These are phyloP conservation scores for Metalampra italica DNA, from an alignment of 2,888 invertebrate genomes.

Conservation along the genomic window DNA sequence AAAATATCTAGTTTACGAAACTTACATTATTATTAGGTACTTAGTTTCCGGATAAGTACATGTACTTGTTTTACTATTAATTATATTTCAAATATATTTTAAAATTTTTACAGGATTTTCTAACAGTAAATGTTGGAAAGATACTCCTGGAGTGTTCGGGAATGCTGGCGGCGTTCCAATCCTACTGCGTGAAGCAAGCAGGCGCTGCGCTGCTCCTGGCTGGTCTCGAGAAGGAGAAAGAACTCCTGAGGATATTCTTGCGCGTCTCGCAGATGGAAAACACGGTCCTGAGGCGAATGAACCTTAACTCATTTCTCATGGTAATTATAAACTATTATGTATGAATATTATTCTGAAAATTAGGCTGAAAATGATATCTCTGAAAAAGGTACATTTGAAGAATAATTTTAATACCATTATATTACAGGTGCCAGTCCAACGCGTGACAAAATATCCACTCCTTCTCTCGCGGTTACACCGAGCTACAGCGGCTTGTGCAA, in stretches of 20 bases:
- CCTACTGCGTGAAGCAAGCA: slow-evolving; percentile 96
- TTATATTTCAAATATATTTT: too few species aligned
- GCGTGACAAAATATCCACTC: slow-evolving; percentile 97
- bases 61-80: too few species aligned
- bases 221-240: slow-evolving; percentile 96
- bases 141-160: slow-evolving; percentile 93
- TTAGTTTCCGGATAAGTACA: too few species aligned
- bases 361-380: too few species aligned
- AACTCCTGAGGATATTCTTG: slow-evolving; percentile 94
- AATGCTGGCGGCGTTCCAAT: slow-evolving; percentile 96
- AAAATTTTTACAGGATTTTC: slow-evolving; percentile 82
- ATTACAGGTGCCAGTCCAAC: slow-evolving; percentile 92
- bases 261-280: slow-evolving; percentile 98
- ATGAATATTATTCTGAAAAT: neutral
- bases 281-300: slow-evolving; percentile 94
- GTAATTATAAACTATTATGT: slow-evolving; percentile 72
- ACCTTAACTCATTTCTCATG: slow-evolving; percentile 98
- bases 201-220: slow-evolving; percentile 92
- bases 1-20: too few species aligned
- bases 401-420: too few species aligned
- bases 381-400: too few species aligned
- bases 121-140: slow-evolving; percentile 93
- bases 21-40: too few species aligned
- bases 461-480: slow-evolving; percentile 93
- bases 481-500: slow-evolving; percentile 91